Evolutionary conservation across 2,113 vertebrate genomes (phyloP), one percentile per base, ranked within the genome.

Genomic region (Coturnix japonica): DNA sequence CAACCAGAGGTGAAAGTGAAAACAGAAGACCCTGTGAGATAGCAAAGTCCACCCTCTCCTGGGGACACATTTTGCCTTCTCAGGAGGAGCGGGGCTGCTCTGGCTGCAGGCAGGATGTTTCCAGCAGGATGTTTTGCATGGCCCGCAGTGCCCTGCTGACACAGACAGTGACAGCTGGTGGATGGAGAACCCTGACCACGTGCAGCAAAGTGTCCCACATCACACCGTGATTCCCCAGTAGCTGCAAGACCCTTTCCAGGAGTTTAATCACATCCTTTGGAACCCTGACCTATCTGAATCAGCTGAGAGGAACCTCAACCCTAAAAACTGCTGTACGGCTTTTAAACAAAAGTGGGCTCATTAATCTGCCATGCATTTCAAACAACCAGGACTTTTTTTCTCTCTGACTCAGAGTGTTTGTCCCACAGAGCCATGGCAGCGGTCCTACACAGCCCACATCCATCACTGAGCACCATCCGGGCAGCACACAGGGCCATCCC

Each of bases 241-340:
- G 86, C 72, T 85, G 67, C 13, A 53, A 35, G 56, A n/a, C 25
- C 19, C 61, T 87, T 63, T 53, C n/a, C 46, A 54, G 11, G 31
- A n/a, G 47, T 60, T 92, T 75, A 95, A 71, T 92, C 85, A 89
- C 75, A 89, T 92, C 90, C 85, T 91, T 80, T 28, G 33, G 77
- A 77, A 74, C 46, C 25, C 64, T 64, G 46, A 53, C 0, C 0
- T 66, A 54, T 63, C 51, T 39, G 67, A 14, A 35, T 59, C 70
- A 86, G 60, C 73, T 70, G 81, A 83, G n/a, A 77, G n/a, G 11
- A 77, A 23, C 54, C 61, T 26, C 44, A 19, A 1, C 66, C 41
- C 83, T 94, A 83, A 54, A 73, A 95, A 44, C 9, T 16, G 33
- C 51, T 85, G 13, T 3, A 18, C 9, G 43, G 11, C 31, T 92